Base-by-base conservation (phyloP, 53 echinoderm and acorn worm genomes). In the Patiria pectinifera region DNA sequence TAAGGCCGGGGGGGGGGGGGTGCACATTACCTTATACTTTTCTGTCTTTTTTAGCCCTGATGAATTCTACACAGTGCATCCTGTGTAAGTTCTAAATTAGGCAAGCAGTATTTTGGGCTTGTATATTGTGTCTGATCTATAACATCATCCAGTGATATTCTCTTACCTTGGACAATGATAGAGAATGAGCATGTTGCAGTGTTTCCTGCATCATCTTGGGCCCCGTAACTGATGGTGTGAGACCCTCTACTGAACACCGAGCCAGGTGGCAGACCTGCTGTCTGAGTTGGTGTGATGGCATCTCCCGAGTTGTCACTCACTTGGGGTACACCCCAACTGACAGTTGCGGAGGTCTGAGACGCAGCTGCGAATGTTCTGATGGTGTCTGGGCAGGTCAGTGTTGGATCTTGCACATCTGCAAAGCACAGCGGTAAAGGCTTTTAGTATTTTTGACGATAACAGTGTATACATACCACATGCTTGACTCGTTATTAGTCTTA, bases 141-240 rank as follows among this genome's bases (percentile, higher is more conserved):
- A 35, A 35, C 66, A 2, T 69, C 66, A 2, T 69, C 18, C 35
- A 45, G 19, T 24, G 63, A 46, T 22, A 7, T 70, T 47, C 12
- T 44, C 85, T 25, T 47, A 94, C 94, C 94, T 94, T 91, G 76
- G 35, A 94, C 91, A 71, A 91, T 45, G 23, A 94, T 19, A 13
- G 94, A 80, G 85, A 94, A 94, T 59, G 80, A 69, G 44, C 94
- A 91, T 13, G 77, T 49, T 5, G 80, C 94, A 61, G 83, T 89
- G 72, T 94, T 94, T 69, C 85, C 94, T 48, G 91, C 58, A 3
- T 43, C 61, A 80, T 94, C 94, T 1, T 26, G 76, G 43, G 94
- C 94, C 23, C 23, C 48, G 71, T 94, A 94, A 15, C 25, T 78
- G 47, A 94, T 89, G 60, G 44, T 59, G 81, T 94, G 91, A 46